Conservation (phyloP, 2,113 vertebrate species). For the Pantherophis guttatus region DNA sequence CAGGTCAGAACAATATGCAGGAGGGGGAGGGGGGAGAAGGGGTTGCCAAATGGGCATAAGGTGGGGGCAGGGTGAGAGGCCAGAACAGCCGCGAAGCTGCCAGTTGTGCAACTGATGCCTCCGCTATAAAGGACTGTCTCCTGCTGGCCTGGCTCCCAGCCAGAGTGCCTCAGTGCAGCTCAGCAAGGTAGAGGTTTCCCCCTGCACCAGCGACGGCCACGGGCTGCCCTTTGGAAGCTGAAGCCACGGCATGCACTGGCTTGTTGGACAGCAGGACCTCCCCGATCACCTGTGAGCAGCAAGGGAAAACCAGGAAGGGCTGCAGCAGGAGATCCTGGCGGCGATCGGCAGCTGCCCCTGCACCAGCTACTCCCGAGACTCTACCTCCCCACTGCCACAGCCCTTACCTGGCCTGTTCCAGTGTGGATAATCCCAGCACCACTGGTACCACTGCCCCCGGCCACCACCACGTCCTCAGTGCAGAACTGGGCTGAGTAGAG, state of each 20-base stretch:
- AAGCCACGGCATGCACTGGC: slow-evolving; percentile 39
- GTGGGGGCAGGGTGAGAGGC: not conserved
- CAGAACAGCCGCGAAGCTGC: not conserved
- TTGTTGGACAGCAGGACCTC: slow-evolving; percentile 38
- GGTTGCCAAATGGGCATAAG: not conserved
- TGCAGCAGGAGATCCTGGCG: not conserved
- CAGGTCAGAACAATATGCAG: not conserved
- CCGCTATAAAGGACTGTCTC: not conserved
- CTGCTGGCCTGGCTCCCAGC: not conserved
- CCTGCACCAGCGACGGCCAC: slow-evolving; percentile 44
- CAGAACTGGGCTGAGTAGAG: slow-evolving; percentile 48
- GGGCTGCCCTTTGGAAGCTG: not conserved
- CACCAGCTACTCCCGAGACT: not conserved
- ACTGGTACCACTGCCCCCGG: slow-evolving; percentile 44
- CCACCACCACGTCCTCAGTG: slow-evolving; percentile 8
- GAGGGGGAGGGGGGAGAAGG: not conserved
- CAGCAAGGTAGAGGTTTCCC: slow-evolving; percentile 49
- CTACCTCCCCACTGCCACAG: rapidly evolving
- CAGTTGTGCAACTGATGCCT: not conserved
- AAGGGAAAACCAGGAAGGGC: not conserved
- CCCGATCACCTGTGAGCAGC: slow-evolving; percentile 32
- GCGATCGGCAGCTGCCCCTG: not conserved
- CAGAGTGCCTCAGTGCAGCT: slow-evolving; percentile 1
- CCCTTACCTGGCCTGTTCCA: slow-evolving; percentile 36
- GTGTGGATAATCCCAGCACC: slow-evolving; percentile 31